Conservation (phyloP, 2,113 vertebrate species). For the Canis aureus region DNA sequence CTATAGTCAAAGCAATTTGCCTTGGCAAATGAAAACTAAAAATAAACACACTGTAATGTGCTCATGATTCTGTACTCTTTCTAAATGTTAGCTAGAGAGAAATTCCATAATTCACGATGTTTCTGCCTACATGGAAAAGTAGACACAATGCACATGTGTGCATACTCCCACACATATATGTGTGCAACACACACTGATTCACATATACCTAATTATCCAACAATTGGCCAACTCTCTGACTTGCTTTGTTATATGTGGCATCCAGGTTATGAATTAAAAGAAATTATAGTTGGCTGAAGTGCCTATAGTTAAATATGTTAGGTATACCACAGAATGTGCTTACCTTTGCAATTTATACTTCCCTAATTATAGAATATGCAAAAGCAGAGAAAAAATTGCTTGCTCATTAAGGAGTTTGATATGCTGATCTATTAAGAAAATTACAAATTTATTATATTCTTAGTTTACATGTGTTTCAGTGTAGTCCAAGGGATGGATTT, state of each 20-base stretch:
- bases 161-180: neutral
- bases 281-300: neutral
- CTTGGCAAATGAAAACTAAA: conserved; percentile 61
- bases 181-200: neutral
- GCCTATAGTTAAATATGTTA: neutral
- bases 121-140: neutral
- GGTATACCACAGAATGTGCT: neutral
- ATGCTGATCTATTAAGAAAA: neutral
- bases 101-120: neutral
- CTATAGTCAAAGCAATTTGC: conserved; percentile 56
- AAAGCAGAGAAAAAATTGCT: neutral
- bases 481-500: neutral
- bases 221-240: neutral
- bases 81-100: neutral
- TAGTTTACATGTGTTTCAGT: neutral
- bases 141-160: neutral
- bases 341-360: neutral
- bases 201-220: neutral
- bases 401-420: neutral
- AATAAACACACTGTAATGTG: neutral
- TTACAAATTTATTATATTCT: neutral
- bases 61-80: neutral
- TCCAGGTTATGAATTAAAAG: neutral
- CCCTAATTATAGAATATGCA: neutral
- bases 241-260: neutral